Conservation (phyloP, 2,888 invertebrate genomes). For the Scaptomyza reducta region DNA sequence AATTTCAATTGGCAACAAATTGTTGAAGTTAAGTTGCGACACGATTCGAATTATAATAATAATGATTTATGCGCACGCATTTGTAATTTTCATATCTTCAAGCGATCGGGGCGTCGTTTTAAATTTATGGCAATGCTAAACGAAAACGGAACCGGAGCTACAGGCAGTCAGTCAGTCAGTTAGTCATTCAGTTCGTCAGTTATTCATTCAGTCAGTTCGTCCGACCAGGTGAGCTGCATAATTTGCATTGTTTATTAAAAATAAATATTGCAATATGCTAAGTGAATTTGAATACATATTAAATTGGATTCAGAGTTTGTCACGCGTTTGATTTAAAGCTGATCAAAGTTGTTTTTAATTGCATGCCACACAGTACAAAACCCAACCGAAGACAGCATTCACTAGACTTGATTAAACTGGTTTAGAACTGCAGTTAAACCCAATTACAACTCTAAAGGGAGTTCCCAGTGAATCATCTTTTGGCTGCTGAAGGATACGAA, state of each 20-base stretch:
- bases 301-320: constrained; percentile 36
- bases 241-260: constrained; percentile 21
- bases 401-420: constrained; percentile 26
- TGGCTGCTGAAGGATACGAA: constrained; percentile 31
- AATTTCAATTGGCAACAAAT: constrained; percentile 46
- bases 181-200: neutral
- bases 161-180: neutral
- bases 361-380: constrained; percentile 11
- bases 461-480: constrained; percentile 37
- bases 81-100: constrained; percentile 28
- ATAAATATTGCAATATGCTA: constrained; percentile 5
- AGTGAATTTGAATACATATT: neutral
- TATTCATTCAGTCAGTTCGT: neutral
- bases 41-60: constrained; percentile 38
- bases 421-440: constrained; percentile 16
- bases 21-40: constrained; percentile 50
- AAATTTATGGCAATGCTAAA: constrained; percentile 35
- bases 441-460: constrained; percentile 8
- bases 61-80: constrained; percentile 63
- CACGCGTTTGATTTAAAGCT: constrained; percentile 1
- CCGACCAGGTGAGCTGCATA: constrained; percentile 15
- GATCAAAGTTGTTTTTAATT: neutral
- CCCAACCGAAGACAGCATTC: constrained; percentile 15
- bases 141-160: constrained; percentile 43
- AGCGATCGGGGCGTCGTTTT: constrained; percentile 26